Evolutionary conservation across 2,113 vertebrate species (phyloP).

Genomic region (Ammodytes marinus): DNA sequence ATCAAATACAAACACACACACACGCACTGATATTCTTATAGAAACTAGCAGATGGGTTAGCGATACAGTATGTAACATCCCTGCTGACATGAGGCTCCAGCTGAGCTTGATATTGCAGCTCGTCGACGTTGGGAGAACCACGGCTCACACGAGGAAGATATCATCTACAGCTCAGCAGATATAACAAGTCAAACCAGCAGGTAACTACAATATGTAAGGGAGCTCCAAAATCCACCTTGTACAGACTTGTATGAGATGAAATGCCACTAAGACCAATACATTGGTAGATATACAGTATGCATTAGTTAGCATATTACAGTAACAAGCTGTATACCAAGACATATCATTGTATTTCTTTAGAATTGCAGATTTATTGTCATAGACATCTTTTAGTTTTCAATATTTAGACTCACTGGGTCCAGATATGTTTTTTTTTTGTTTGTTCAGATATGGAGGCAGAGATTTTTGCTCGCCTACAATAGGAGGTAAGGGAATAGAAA

Average conservation of each 20-base stretch:
- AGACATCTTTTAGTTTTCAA: not conserved
- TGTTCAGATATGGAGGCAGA: not conserved
- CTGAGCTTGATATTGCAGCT: constrained; percentile 29
- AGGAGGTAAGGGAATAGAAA: constrained; percentile 27
- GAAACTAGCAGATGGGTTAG: constrained; percentile 24
- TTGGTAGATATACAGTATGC: constrained; percentile 57
- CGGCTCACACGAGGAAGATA: not conserved
- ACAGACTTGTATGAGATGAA: not conserved
- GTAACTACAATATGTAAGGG: not conserved
- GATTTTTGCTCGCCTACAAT: constrained; percentile 28
- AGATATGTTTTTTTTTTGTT: constrained; percentile 18
- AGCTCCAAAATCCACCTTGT: not conserved
- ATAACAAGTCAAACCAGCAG: not conserved
- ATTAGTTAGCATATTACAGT: constrained; percentile 71
- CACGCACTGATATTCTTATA: constrained; percentile 4
- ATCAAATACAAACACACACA: too few species aligned
- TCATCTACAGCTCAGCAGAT: not conserved
- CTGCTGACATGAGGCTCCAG: constrained; percentile 28
- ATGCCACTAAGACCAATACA: constrained; percentile 48
- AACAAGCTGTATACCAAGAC: constrained; percentile 40
- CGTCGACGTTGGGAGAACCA: not conserved
- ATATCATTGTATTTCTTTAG: constrained; percentile 35
- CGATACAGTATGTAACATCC: constrained; percentile 20
- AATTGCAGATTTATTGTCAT: constrained; percentile 6
- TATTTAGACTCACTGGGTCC: constrained; percentile 22